Evolutionary conservation across 1,140 invertebrate species (phyloP).

Genomic region (Drosophila asahinai): DNA sequence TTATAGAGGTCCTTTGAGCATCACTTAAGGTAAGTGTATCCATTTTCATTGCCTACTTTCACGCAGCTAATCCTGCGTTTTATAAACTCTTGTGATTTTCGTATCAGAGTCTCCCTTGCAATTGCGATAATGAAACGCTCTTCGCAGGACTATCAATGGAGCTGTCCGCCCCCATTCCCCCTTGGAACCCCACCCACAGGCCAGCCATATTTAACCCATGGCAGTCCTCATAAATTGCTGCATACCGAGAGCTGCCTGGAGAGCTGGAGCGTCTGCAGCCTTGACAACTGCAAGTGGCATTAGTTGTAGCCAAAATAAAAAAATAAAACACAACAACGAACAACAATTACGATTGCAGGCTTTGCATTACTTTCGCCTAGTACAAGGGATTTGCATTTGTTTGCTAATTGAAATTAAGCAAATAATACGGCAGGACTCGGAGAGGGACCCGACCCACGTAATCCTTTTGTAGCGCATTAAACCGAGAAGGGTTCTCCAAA

Average conservation of each 20-base stretch:
- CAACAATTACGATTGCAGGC: constrained; percentile 52
- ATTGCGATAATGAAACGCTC: constrained; percentile 36
- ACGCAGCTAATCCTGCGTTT: not conserved
- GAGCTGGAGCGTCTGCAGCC: constrained; percentile 63
- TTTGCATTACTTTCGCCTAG: constrained; percentile 66
- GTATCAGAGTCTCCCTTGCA: not conserved
- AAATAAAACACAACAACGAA: constrained; percentile 37
- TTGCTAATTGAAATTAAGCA: constrained; percentile 84
- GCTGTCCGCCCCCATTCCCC: constrained; percentile 1
- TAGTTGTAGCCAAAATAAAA: constrained; percentile 62
- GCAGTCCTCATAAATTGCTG: constrained; percentile 53
- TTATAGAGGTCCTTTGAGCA: no score
- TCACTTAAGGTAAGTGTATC: no score
- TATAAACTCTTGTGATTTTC: not conserved
- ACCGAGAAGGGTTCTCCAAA: constrained; percentile 34
- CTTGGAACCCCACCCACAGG: not conserved
- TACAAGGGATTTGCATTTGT: constrained; percentile 82
- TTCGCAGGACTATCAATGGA: constrained; percentile 36
- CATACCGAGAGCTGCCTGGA: constrained; percentile 10
- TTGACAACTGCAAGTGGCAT: constrained; percentile 81
- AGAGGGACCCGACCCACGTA: constrained; percentile 74
- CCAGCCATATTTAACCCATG: constrained; percentile 5
- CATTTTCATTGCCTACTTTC: not conserved
- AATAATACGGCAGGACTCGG: constrained; percentile 49
- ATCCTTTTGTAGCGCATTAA: constrained; percentile 84